Percentiles rank a stretch among this genome's conserved stretches.
These are phyloP conservation scores for Drepana arcuata DNA, from an alignment of 1,140 invertebrate species.

Conservation along the genomic window DNA sequence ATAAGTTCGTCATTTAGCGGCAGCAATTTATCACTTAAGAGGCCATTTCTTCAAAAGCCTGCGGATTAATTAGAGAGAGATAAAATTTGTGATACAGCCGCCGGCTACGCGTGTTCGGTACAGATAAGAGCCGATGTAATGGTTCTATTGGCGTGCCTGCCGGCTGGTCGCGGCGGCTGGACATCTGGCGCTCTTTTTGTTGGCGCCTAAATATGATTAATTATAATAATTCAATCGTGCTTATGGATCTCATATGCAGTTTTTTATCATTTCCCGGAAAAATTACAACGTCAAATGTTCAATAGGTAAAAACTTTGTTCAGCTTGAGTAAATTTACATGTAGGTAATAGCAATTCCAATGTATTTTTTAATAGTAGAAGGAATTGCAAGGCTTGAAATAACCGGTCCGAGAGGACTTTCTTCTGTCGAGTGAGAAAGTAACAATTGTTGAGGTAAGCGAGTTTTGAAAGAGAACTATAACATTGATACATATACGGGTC, in stretches of 20 bases:
- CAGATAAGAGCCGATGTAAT: constrained; percentile 55
- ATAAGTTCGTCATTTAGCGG: constrained; percentile 41
- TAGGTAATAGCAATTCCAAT: too few relatives aligned
- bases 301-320: constrained; percentile 25
- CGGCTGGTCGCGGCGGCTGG: constrained; percentile 15
- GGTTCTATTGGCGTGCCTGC: constrained; percentile 40
- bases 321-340: constrained; percentile 11
- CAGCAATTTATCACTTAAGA: constrained; percentile 54
- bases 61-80: constrained; percentile 60
- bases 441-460: not conserved
- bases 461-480: not conserved
- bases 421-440: too few relatives aligned
- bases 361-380: too few relatives aligned
- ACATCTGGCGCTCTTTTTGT: constrained; percentile 24
- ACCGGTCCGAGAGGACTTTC: too few relatives aligned
- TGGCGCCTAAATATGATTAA: constrained; percentile 29
- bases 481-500: too few relatives aligned
- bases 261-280: too few relatives aligned
- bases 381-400: not conserved
- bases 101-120: constrained; percentile 41
- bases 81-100: constrained; percentile 60
- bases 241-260: constrained; percentile 26
- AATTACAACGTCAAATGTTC: constrained; percentile 16
- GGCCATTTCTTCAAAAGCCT: constrained; percentile 44
- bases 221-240: constrained; percentile 26